Evolutionary conservation across 1,140 invertebrate genomes (phyloP), one percentile per base, ranked within the genome.

Genomic region (Lepidurus packardi): DNA sequence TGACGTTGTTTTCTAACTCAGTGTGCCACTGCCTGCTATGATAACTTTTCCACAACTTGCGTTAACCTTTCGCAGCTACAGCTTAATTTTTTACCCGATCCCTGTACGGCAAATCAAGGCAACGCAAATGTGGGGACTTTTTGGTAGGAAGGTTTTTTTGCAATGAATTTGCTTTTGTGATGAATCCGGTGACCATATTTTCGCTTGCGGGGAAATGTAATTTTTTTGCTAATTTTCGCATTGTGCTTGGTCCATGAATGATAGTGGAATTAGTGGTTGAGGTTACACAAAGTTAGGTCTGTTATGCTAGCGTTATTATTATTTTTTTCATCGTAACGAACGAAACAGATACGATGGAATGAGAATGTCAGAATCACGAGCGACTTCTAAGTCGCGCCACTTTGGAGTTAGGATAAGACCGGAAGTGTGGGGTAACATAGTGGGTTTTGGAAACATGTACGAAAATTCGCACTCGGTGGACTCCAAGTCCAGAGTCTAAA

Each of bases 21-120:
- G 53, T 65, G 53, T 65, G 53, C 53, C 53, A 65, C 53, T 65
- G 53, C 53, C 53, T 65, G 53, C 53, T 65, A 65, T 65, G 53
- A 65, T 65, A 65, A 65, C 53, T 65, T 65, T 65, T 65, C 53
- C 21, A 65, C 53, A 65, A 65, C 53, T 65, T 65, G 53, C 53
- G 53, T 65, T 65, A 65, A 65, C 53, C 53, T 65, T 65, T 65
- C 53, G 53, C 53, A 65, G 53, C 53, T 65, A 65, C 21, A 65
- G 53, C 53, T 65, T 65, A 65, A 65, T 21, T 65, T 65, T 65
- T 65, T 65, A 65, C 21, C 53, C 21, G 21, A 65, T 65, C 53
- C 16, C 53, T 13, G 21, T 16, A 65, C 53, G 53, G 53, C 53
- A 65, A 21, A 65, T 65, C 53, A 21, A 65, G 21, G 53, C 53